Evolutionary conservation across 2,888 invertebrate species (phyloP), one percentile per base, ranked within the genome.

Genomic region (Pherbina coryleti): DNA sequence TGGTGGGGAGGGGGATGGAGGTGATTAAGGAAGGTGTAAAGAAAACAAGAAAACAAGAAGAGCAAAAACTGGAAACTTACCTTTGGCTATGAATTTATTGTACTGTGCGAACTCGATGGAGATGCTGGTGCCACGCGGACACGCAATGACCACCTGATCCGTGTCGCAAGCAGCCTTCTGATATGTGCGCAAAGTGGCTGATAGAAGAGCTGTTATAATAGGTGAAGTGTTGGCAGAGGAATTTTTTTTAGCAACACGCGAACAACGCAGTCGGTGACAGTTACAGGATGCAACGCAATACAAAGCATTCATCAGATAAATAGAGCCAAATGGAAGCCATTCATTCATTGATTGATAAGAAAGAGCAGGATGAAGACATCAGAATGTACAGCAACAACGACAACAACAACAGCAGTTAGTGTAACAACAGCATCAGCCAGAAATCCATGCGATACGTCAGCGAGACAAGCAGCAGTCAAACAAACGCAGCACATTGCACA

Each of bases 81-180:
- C 89, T 85, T 87, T 88, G 71, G 86, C 85, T 79, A 87, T 85
- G 74, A 88, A 87, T 82, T 88, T 88, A 84, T 88, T 89, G 83
- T 97, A 97, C 88, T 96, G 96, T 25, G 97, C 97, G 84, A 96
- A 92, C 87, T 96, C 95, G 84, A 98, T 95, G 85, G 95, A 94
- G 88, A 98, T 97, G 85, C 96, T 95, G 57, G 98, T 98, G 78
- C 96, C 96, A 72, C 94, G 91, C n/a, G 98, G 98, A 90, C 98
- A 98, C 86, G 94, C 93, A 81, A 98, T 92, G 72, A 94, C 93
- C 88, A 98, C 94, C 88, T 93, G 92, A 87, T 98, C 96, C 84
- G 96, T 96, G 90, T 98, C 97, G 90, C 98, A 98, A 72, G 96
- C 96, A 67, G 95, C 96, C 84, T 95, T 94, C 88, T 97, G 96